phyloP scores from a whole-genome alignment of 2,113 vertebrate species.

The Cyprinodon variegatus region DNA sequence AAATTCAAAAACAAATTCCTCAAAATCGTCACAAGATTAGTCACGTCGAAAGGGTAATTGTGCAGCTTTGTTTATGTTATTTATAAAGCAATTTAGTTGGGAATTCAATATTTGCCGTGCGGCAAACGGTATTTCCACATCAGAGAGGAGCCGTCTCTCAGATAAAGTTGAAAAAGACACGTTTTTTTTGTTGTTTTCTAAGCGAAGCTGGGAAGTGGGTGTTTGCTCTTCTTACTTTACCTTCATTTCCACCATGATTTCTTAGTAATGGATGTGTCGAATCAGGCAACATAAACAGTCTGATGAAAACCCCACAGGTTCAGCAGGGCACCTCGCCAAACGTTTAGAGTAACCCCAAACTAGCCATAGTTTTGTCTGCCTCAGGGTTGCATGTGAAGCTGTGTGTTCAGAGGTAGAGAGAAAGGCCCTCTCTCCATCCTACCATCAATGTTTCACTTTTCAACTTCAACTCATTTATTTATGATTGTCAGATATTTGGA shows the following conservation, averaged over 20 bases:
- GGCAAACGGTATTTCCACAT: constrained; percentile 55
- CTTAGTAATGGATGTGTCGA: constrained; percentile 32
- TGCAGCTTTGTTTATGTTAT: constrained; percentile 60
- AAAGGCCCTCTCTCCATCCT: constrained; percentile 43
- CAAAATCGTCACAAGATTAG: constrained; percentile 50
- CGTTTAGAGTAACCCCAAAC: constrained; percentile 58
- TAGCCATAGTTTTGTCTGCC: constrained; percentile 77
- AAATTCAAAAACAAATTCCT: constrained; percentile 57
- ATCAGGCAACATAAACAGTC: constrained; percentile 12
- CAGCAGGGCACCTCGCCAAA: constrained; percentile 31
- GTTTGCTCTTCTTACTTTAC: constrained; percentile 12
- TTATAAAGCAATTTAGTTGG: constrained; percentile 53
- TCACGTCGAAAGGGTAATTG: constrained; percentile 35
- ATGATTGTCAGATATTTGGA: constrained; percentile 75
- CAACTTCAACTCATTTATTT: constrained; percentile 50
- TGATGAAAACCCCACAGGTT: constrained; percentile 27
- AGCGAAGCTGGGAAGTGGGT: constrained; percentile 23
- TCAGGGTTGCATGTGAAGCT: constrained; percentile 78
- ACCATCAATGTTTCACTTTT: constrained; percentile 31
- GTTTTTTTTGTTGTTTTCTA: constrained; percentile 15
- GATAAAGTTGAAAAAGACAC: constrained; percentile 38
- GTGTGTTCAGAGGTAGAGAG: constrained; percentile 55
- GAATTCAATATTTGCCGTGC: constrained; percentile 43
- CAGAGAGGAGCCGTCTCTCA: constrained; percentile 32
- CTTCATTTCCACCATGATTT: constrained; percentile 14